Conservation (phyloP, 2,113 vertebrate genomes). For the Heterotilapia buettikoferi region DNA sequence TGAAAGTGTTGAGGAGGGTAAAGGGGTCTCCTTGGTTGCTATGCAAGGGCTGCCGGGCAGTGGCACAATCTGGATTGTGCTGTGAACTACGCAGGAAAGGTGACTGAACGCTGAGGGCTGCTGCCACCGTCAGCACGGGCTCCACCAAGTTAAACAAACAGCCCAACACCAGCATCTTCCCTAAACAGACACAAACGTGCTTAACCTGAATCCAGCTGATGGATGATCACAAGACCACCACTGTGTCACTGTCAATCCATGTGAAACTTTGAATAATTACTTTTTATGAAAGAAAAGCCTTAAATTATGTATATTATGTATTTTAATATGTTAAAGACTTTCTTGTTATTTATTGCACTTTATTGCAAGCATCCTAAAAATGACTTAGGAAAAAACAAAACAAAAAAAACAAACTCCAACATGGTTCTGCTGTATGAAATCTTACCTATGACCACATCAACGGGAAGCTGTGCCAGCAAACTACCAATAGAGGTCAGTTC, state of each 20-base stretch:
- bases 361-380: background rate
- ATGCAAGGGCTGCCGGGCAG: slow-evolving; percentile 76
- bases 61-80: slow-evolving; percentile 70
- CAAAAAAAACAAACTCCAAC: background rate
- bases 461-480: slow-evolving; percentile 84
- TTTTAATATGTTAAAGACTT: background rate
- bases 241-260: fast-evolving
- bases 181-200: slow-evolving; percentile 51
- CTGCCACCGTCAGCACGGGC: slow-evolving; percentile 80
- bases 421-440: background rate
- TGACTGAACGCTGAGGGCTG: slow-evolving; percentile 82
- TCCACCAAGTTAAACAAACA: slow-evolving; percentile 80
- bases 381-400: background rate
- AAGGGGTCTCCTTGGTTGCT: slow-evolving; percentile 89
- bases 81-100: slow-evolving; percentile 80
- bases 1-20: slow-evolving; percentile 86
- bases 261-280: background rate
- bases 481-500: slow-evolving; percentile 82
- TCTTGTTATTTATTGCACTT: background rate
- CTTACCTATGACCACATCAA: slow-evolving; percentile 90
- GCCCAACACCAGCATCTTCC: slow-evolving; percentile 89
- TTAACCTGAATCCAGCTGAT: background rate
- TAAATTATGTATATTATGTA: background rate
- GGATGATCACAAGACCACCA: background rate
- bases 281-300: background rate